Evolutionary conservation across 2,888 invertebrate species (phyloP).

Genomic region (Ommatoiulus sabulosus): DNA sequence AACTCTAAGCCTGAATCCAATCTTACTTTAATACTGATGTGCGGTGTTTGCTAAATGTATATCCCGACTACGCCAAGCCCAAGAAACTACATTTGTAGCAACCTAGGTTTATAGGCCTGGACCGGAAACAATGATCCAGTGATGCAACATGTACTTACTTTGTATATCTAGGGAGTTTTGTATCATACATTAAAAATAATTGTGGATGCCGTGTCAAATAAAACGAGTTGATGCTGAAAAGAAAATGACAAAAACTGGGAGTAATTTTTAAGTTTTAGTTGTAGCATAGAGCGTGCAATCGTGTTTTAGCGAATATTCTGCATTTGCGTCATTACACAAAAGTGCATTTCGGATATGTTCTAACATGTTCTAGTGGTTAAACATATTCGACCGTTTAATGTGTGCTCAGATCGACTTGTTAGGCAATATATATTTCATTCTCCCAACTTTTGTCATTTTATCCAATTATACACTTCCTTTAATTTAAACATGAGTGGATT

Average conservation of each 20-base stretch:
- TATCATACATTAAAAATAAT: slow-evolving; percentile 1
- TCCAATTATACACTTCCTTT: background rate
- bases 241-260: slow-evolving; percentile 10
- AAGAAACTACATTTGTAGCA: too few relatives aligned
- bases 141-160: slow-evolving; percentile 9
- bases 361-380: too few relatives aligned
- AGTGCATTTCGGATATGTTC: too few relatives aligned
- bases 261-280: too few relatives aligned
- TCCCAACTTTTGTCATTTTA: slow-evolving; percentile 30
- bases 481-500: background rate
- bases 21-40: slow-evolving; percentile 15
- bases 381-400: background rate
- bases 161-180: background rate
- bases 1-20: background rate
- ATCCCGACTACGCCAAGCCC: too few relatives aligned
- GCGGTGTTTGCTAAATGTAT: slow-evolving; percentile 9
- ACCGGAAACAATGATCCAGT: too few relatives aligned
- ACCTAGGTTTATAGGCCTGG: too few relatives aligned
- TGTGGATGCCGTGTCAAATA: background rate
- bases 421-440: slow-evolving; percentile 8
- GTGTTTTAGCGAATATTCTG: background rate
- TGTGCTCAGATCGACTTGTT: background rate
- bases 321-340: too few relatives aligned
- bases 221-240: background rate
- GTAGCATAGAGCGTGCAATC: too few relatives aligned